Evolutionary conservation across 2,113 vertebrate species (phyloP).

Genomic region (Phalacrocorax brasilianus): DNA sequence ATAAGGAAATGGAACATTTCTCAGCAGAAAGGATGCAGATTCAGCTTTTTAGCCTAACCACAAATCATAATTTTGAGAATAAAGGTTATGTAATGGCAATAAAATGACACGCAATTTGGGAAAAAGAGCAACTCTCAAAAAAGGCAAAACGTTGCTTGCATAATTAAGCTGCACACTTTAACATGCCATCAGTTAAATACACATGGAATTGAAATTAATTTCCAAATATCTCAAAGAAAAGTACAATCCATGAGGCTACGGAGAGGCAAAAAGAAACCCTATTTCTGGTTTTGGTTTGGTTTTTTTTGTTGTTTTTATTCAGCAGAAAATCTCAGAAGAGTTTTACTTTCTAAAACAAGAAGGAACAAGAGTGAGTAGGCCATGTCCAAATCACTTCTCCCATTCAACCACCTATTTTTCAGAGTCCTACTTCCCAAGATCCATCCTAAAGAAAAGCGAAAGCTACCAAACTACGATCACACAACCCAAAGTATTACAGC

Average conservation of each 20-base stretch:
- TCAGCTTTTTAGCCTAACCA: neutral
- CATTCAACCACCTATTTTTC: neutral
- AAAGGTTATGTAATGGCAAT: neutral
- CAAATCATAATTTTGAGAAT: neutral
- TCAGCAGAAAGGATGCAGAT: neutral
- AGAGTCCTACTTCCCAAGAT: neutral
- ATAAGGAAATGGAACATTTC: neutral
- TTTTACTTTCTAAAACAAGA: neutral
- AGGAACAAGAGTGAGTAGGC: neutral
- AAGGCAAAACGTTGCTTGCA: neutral
- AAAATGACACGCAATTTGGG: neutral
- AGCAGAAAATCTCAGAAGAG: neutral
- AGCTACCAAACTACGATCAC: neutral
- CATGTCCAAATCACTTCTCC: neutral
- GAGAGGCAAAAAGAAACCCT: rapidly evolving
- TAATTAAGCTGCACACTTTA: neutral
- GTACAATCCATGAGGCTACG: neutral
- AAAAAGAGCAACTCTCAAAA: neutral
- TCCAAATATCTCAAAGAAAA: neutral
- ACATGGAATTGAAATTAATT: neutral
- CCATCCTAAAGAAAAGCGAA: neutral
- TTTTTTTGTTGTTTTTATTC: neutral
- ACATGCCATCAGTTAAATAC: neutral
- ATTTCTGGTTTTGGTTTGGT: neutral
- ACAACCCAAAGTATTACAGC: neutral